Base-by-base conservation (phyloP, 1,140 invertebrate species). In the Archegozetes longisetosus region DNA sequence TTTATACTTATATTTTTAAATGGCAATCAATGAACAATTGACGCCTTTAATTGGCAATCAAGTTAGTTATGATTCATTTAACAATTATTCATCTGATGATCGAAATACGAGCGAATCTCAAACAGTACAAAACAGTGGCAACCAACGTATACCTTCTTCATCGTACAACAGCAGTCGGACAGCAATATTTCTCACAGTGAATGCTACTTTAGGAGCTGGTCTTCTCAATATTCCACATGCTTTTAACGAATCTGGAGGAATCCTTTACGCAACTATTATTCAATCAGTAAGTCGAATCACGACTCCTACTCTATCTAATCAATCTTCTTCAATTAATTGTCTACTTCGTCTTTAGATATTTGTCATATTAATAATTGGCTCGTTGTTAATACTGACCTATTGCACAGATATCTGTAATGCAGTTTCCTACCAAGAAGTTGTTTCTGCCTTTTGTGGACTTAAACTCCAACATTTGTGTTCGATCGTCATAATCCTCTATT, bases 171-270 rank as follows among this genome's bases (percentile, higher is more conserved):
- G 26, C 49, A 23, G n/a, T n/a, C 47, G 3, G 2, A 74, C 75
- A 0, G 78, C 80, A n/a, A 73, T 80, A n/a, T 80, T 84, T 67
- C 70, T 84, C 24, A 80, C 84, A 3, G 74, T 84, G 0, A 84
- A 84, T 73, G 80, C 82, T 9, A 82, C 81, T 0, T 66, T 84
- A 1, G 82, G 83, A 40, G 82, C 82, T 47, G 82, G 82, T 14
- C 70, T 84, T 3, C 71, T 84, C 13, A 83, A 84, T 71, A 83
- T 84, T 68, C 82, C 82, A 2, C 70, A 79, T 63, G 81, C 81
- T 1, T 84, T 81, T 66, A 74, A 82, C 64, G 73, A 77, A 69
- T 79, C 81, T 40, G 82, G 82, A 17, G 82, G 82, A 3, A 71
- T 84, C 20, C 63, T 74, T 2, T 72, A 76, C 3, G 77, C 80